A percentile compares a stretch with the other conserved stretches of the same genome.
Evolutionary conservation across 2,113 vertebrate genomes (phyloP).

Genomic region (Amazona vittata): DNA sequence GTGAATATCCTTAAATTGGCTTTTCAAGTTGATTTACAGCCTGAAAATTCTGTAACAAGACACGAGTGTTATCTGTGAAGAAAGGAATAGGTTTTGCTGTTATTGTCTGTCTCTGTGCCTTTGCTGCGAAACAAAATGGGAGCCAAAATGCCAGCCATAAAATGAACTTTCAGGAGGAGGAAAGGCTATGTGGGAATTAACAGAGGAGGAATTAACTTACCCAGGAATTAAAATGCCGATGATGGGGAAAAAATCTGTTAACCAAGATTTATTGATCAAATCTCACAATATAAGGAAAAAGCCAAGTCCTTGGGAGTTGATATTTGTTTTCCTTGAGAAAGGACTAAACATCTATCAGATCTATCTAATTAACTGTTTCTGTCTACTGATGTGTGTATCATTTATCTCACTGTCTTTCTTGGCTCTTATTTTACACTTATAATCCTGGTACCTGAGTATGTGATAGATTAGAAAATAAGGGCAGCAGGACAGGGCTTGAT

Average conservation of each 20-base stretch:
- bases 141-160: constrained; percentile 33
- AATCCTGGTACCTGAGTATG: neutral
- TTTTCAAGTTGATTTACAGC: constrained; percentile 67
- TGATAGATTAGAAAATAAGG: neutral
- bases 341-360: neutral
- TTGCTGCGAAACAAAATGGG: constrained; percentile 41
- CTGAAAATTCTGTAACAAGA: constrained; percentile 59
- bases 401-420: neutral
- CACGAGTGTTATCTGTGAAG: constrained; percentile 43
- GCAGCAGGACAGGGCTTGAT: neutral
- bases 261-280: neutral
- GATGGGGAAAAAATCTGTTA: neutral
- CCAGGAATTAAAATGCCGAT: neutral
- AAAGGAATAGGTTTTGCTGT: constrained; percentile 37
- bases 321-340: neutral
- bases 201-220: constrained; percentile 14
- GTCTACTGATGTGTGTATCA: neutral
- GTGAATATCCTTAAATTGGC: constrained; percentile 67
- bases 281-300: neutral
- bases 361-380: neutral
- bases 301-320: neutral
- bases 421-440: neutral
- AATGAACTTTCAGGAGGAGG: constrained; percentile 17
- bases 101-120: constrained; percentile 21
- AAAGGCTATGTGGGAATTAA: constrained; percentile 13